Evolutionary conservation across 1,140 invertebrate genomes (phyloP), one percentile per base, ranked within the genome.

Genomic region (Drosophila ercepeae): DNA sequence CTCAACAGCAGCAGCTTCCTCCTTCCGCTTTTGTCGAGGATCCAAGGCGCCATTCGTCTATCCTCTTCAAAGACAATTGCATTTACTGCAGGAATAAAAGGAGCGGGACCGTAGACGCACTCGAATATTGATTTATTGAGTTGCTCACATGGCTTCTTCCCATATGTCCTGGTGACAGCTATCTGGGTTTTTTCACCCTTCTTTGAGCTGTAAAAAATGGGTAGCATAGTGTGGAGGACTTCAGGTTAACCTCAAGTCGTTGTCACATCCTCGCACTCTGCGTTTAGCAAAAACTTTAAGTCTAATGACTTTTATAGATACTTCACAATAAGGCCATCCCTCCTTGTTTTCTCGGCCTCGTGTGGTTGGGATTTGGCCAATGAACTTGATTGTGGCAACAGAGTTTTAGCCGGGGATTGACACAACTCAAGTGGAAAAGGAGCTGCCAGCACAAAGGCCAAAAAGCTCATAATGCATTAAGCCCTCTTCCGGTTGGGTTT

Each of bases 51-150:
- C 44, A 61, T 44, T 29, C 65, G 53, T 42, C 2, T 36, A 27
- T 36, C 18, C 41, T 19, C 19, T 60, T 70, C 52, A 55, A 52
- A 79, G 71, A 73, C 72, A 86, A 76, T 86, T 76, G 75, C 75
- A 83, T 83, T 81, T 41, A 48, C 42, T 55, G 71, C 34, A 44
- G 21, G 13, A 21, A 21, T 42, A 9, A 18, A 8, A 39, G 16
- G 53, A 16, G 7, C 8, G 34, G 34, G 27, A 8, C 13, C 54
- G 34, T 21, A 67, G 71, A 60, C 58, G 27, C 44, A 42, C 59
- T 77, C 76, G 67, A 88, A 74, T 81, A 88, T 86, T 86, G 81
- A 86, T 86, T 86, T 86, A 86, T 81, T 53, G 82, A 81, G 73
- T 69, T 74, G 73, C 81, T 76, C 81, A 86, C 75, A 70, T 84